A percentile compares a stretch with the other conserved stretches of the same genome.
Conservation (phyloP, 1,140 invertebrate genomes). For the Zaprionus camerounensis region DNA sequence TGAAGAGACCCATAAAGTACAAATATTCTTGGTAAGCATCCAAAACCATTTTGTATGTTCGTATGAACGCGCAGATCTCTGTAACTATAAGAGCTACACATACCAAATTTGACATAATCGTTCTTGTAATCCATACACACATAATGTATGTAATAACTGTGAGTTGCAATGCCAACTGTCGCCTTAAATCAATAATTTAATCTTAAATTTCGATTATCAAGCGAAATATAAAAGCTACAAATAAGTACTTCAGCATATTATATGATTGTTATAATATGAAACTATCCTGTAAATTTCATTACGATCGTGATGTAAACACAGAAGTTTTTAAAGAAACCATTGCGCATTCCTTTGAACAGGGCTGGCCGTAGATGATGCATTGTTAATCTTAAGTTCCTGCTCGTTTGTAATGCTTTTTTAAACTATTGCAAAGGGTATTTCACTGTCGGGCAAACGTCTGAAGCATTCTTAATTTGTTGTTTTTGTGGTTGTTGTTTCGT, state of each 20-base stretch:
- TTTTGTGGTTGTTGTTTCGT: slow-evolving; percentile 16
- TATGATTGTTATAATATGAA: too few species aligned
- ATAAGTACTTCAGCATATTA: too few species aligned
- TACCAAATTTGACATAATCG: background rate
- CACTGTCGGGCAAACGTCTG: background rate
- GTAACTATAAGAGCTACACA: background rate
- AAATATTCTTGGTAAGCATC: too few species aligned
- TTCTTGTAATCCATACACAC: background rate
- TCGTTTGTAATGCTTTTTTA: too few species aligned
- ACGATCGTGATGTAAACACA: background rate
- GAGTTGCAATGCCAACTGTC: background rate
- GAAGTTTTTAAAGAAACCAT: too few species aligned
- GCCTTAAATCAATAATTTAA: background rate
- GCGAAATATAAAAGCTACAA: too few species aligned
- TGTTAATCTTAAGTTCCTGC: too few species aligned
- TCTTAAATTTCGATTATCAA: background rate
- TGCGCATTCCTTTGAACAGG: too few species aligned
- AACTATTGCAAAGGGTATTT: background rate
- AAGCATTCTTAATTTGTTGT: slow-evolving; percentile 4
- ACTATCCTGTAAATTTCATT: background rate
- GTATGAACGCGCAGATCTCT: background rate
- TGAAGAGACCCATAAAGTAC: too few species aligned
- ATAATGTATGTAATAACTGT: background rate
- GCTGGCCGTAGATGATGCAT: too few species aligned
- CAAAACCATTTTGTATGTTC: background rate